Percentiles rank a stretch among this genome's conserved stretches.
phyloP scores from a whole-genome alignment of 2,797 vertebrate species.

The Coregonus suidteri region DNA sequence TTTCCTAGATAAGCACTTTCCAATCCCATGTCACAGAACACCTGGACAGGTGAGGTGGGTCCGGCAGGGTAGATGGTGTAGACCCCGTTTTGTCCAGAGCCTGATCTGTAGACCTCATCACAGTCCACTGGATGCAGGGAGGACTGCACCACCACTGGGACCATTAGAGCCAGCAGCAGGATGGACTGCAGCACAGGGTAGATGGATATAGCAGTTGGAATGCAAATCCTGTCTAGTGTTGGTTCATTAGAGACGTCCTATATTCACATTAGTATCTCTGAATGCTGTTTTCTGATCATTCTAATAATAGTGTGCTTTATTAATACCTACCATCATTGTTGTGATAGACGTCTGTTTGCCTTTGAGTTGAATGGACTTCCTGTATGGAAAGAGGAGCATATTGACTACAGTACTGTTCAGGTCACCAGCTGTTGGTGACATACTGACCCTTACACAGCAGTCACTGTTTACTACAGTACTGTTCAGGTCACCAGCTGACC shows the following conservation, averaged over 20 bases:
- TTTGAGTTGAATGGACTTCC: not conserved
- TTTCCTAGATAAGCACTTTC: conserved; percentile 46
- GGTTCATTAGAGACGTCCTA: not conserved
- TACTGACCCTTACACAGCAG: not conserved
- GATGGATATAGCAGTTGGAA: not conserved
- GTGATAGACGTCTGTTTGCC: not conserved
- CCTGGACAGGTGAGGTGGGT: conserved; percentile 69
- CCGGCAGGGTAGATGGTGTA: conserved; percentile 76
- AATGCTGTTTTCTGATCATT: too few relatives aligned
- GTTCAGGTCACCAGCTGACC: too few relatives aligned
- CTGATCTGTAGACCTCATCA: conserved; percentile 68
- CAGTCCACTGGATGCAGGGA: conserved; percentile 68
- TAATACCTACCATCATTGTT: not conserved
- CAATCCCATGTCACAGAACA: conserved; percentile 78
- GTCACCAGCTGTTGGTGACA: not conserved
- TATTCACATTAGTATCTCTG: too few relatives aligned
- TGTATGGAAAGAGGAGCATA: not conserved
- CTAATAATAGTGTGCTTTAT: not conserved
- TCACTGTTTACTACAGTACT: too few relatives aligned
- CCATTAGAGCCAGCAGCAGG: conserved; percentile 35
- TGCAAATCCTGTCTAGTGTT: not conserved
- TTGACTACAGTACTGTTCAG: not conserved
- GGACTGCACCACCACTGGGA: conserved; percentile 33
- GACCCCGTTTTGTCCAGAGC: conserved; percentile 62
- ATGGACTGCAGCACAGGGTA: conserved; percentile 33